Evolutionary conservation across 2,113 vertebrate genomes (phyloP).

Genomic region (Leptobrachium leishanense): DNA sequence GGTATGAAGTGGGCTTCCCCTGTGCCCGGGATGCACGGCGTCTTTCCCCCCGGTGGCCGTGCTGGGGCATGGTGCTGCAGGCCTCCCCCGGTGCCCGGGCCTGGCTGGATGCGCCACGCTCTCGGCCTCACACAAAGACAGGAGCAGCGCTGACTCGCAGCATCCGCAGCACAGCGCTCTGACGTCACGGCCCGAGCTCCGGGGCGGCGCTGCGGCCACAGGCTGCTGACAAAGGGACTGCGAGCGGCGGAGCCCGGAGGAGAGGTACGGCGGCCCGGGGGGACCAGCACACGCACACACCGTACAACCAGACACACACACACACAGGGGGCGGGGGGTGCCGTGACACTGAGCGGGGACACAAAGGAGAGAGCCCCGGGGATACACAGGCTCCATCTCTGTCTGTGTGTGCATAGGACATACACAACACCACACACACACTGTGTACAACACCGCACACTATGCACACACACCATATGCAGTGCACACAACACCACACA

Average conservation of each 20-base stretch:
- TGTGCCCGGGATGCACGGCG: neutral
- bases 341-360: too few species aligned
- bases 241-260: slow-evolving; percentile 16
- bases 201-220: slow-evolving; percentile 44
- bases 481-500: too few species aligned
- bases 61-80: neutral
- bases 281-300: neutral
- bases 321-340: too few species aligned
- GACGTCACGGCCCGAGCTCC: slow-evolving; percentile 18
- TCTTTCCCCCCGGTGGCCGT: too few species aligned
- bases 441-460: too few species aligned
- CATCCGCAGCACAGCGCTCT: slow-evolving; percentile 32
- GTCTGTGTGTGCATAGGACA: too few species aligned
- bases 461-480: too few species aligned
- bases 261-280: neutral
- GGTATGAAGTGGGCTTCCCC: neutral
- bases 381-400: too few species aligned
- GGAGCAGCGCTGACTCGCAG: slow-evolving; percentile 12
- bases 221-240: slow-evolving; percentile 35
- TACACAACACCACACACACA: too few species aligned
- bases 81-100: neutral
- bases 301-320: too few species aligned
- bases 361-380: too few species aligned
- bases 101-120: neutral
- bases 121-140: slow-evolving; percentile 9